phyloP scores from a whole-genome alignment of 30 jellyfish, hydroid and myxozoan species.

The Aurelia sp. region DNA sequence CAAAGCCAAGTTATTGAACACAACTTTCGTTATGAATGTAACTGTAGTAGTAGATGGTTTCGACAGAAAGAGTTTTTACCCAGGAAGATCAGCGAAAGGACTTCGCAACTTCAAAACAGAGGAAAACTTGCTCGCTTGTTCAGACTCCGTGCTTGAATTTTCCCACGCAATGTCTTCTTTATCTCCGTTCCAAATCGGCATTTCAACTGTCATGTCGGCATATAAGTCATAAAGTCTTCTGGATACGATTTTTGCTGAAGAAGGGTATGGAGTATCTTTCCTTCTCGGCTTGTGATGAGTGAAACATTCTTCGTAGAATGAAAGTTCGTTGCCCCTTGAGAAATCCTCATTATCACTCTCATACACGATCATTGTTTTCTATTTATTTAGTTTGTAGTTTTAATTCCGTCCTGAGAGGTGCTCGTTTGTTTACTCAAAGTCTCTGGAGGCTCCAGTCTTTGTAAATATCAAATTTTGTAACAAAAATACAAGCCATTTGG shows the following conservation, averaged over 20 bases:
- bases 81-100: constrained; percentile 31
- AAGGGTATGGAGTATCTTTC: constrained; percentile 22
- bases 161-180: constrained; percentile 61
- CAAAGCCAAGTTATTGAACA: too few relatives aligned
- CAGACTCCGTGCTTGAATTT: constrained; percentile 66
- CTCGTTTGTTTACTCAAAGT: too few relatives aligned
- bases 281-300: constrained; percentile 7
- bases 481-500: too few relatives aligned
- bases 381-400: too few relatives aligned
- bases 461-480: too few relatives aligned
- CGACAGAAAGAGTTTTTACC: constrained; percentile 1
- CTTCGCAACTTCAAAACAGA: background rate
- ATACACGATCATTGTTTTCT: background rate
- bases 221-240: constrained; percentile 13
- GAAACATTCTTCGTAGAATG: constrained; percentile 42
- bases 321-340: constrained; percentile 8
- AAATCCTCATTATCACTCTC: background rate
- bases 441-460: too few relatives aligned
- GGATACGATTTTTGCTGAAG: constrained; percentile 54
- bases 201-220: constrained; percentile 28
- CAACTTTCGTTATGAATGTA: too few relatives aligned
- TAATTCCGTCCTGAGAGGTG: too few relatives aligned
- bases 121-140: constrained; percentile 32
- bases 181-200: constrained; percentile 49
- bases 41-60: too few relatives aligned